Base-by-base conservation (phyloP, 2,113 vertebrate species). In the Silurus glanis region DNA sequence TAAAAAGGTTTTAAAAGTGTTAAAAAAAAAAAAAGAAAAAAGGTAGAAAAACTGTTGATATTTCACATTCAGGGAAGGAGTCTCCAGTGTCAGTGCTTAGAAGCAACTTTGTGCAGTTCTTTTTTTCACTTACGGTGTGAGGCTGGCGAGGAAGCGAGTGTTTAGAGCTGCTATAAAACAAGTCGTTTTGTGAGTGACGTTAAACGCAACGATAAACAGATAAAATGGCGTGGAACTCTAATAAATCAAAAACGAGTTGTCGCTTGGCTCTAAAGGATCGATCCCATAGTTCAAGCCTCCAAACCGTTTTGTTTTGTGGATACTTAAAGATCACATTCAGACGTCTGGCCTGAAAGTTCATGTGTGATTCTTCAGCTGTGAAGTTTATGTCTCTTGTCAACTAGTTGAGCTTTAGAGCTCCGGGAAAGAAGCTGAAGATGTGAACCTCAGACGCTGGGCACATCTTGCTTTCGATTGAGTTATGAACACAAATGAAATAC, bases 401-500 rank as follows among this genome's bases (percentile, higher is more conserved):
- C 10, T 47, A 10, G 16, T 72, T 72, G 17, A 72, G 17, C 69
- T 51, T 21, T 19, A 51, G 47, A 47, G 37, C 66, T 67, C n/a
- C n/a, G 6, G 13, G 1, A 17, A 5, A 37, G 0, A 71, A 9
- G 5, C 47, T 21, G 6, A n/a, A 53, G 49, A 25, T 16, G 51
- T 23, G 49, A 25, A 76, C 21, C 23, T 76, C 74, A 53, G 74
- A 76, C 12, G 23, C 23, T 25, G 21, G 61, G n/a, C n/a, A 56
- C n/a, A n/a, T 56, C 53, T 79, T 9, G n/a, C 53, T 28, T 28
- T 25, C 23, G 28, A 80, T 80, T 45, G 61, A 56, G 78, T 59
- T 80, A 80, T 61, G 17, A 13, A 61, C 56, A 19, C 45, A 61
- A 61, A 80, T 80, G 17, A 80, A 80, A 80, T 80, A 61, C 10